Evolutionary conservation across 1,140 invertebrate genomes (phyloP), one percentile per base, ranked within the genome.

Genomic region (Cotesia glomerata): DNA sequence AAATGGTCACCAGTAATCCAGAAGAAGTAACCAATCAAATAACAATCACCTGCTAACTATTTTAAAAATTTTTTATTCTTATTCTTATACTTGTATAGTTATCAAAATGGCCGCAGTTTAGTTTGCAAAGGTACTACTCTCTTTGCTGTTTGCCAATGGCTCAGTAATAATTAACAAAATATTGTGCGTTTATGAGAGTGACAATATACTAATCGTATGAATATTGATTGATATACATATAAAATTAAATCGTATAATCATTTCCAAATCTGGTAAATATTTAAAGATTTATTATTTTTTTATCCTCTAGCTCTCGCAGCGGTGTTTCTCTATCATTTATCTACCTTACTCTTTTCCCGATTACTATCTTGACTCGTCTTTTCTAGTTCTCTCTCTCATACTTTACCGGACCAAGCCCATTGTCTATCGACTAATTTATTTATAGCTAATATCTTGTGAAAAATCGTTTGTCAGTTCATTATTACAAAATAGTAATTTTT

Each of bases 91-190:
- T 49, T 16, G 65, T 36, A 34, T 64, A 64, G 8, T 49, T 67
- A 85, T 78, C 80, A 86, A 86, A 85, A 86, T 86, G 85, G 85
- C 84, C 82, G 84, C 83, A 84, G 84, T 85, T 86, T 84, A 85
- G 82, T 84, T 80, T 81, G 76, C 80, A 82, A 71, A 61, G 72
- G 75, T 74, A 64, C 54, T 56, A 74, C 73, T 70, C 71, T 86
- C 83, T 86, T 85, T 83, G 80, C 78, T 86, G 84, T 86, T 85
- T 84, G 84, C 82, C 82, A 85, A 82, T 74, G 78, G 77, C 75
- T 69, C 69, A 69, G 78, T 79, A 76, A 80, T 81, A 79, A 77
- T 82, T 80, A 9, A 9, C 11, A 76, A 80, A 59, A 66, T 45
- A 58, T 45, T 36, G 54, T 67, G 79, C 79, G 78, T 79, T 82